Evolutionary conservation across 1,140 invertebrate genomes (phyloP).

Genomic region (Drosophila malerkotliana): DNA sequence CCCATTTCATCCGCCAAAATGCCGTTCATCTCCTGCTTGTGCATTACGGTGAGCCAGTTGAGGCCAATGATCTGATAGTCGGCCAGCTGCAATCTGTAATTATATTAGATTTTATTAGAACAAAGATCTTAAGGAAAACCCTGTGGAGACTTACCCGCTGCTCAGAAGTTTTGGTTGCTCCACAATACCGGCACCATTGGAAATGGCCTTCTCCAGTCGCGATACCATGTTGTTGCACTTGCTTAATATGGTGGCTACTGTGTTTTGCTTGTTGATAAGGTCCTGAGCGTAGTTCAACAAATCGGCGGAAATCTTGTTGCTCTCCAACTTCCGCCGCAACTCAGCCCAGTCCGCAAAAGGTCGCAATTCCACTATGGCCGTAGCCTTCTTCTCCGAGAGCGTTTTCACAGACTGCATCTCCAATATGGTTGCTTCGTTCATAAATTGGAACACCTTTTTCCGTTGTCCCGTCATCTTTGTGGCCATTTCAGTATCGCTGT

Average conservation of each 20-base stretch:
- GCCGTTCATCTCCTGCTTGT: constrained; percentile 95
- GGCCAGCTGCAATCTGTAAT: constrained; percentile 88
- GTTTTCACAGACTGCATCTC: constrained; percentile 89
- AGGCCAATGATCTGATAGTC: constrained; percentile 96
- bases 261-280: constrained; percentile 88
- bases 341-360: constrained; percentile 91
- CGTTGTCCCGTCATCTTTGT: constrained; percentile 88
- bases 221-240: constrained; percentile 90
- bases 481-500: constrained; percentile 89
- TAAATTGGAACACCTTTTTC: constrained; percentile 90
- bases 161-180: constrained; percentile 87
- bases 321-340: constrained; percentile 89
- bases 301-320: constrained; percentile 88
- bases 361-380: constrained; percentile 87
- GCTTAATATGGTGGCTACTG: constrained; percentile 89
- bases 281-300: constrained; percentile 90
- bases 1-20: constrained; percentile 97
- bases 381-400: constrained; percentile 90
- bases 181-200: constrained; percentile 88
- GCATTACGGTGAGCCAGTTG: constrained; percentile 96
- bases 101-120: background rate
- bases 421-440: constrained; percentile 87
- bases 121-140: background rate
- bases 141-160: constrained; percentile 81
- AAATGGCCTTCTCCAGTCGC: constrained; percentile 90